Percentiles rank a stretch among this genome's conserved stretches.
Evolutionary conservation across 2,797 vertebrate genomes (phyloP).

Genomic region (Xiphophorus birchmanni): DNA sequence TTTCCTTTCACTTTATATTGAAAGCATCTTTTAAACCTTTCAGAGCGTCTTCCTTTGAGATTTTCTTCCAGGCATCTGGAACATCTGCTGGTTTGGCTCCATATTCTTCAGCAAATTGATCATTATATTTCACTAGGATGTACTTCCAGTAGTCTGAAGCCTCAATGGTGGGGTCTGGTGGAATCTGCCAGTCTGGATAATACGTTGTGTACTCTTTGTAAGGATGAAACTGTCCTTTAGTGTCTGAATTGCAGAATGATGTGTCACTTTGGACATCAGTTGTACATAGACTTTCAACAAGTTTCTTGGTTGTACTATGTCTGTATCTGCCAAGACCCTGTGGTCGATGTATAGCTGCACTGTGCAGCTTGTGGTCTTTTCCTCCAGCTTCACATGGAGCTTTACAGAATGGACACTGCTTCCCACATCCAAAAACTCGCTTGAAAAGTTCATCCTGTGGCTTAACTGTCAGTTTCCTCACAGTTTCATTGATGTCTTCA

Average conservation of each 20-base stretch:
- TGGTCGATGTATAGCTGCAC: slow-evolving; percentile 63
- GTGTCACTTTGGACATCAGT: background rate
- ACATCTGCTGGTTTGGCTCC: slow-evolving; percentile 44
- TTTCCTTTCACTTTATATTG: slow-evolving; percentile 24
- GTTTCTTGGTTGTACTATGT: rapidly evolving
- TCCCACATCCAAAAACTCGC: slow-evolving; percentile 58
- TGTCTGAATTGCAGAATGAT: rapidly evolving
- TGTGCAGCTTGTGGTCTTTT: slow-evolving; percentile 52
- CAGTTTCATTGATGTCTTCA: slow-evolving; percentile 8
- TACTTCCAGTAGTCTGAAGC: slow-evolving; percentile 74
- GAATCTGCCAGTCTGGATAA: slow-evolving; percentile 71
- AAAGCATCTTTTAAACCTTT: slow-evolving; percentile 49
- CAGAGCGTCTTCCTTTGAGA: slow-evolving; percentile 55
- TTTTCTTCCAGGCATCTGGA: slow-evolving; percentile 62
- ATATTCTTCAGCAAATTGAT: slow-evolving; percentile 49
- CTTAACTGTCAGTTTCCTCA: slow-evolving; percentile 48
- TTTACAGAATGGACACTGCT: slow-evolving; percentile 71
- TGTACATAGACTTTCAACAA: slow-evolving; percentile 51
- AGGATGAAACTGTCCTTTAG: rapidly evolving
- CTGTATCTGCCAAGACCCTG: slow-evolving; percentile 6
- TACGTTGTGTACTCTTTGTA: slow-evolving; percentile 27
- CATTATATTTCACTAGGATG: slow-evolving; percentile 62
- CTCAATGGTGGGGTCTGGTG: slow-evolving; percentile 46
- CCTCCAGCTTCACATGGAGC: slow-evolving; percentile 73
- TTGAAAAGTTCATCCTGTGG: slow-evolving; percentile 63